Percentiles rank a stretch among this genome's conserved stretches.
These are phyloP conservation scores for Dryobotodes eremita DNA, from an alignment of 2,888 invertebrate genomes.

Conservation along the genomic window DNA sequence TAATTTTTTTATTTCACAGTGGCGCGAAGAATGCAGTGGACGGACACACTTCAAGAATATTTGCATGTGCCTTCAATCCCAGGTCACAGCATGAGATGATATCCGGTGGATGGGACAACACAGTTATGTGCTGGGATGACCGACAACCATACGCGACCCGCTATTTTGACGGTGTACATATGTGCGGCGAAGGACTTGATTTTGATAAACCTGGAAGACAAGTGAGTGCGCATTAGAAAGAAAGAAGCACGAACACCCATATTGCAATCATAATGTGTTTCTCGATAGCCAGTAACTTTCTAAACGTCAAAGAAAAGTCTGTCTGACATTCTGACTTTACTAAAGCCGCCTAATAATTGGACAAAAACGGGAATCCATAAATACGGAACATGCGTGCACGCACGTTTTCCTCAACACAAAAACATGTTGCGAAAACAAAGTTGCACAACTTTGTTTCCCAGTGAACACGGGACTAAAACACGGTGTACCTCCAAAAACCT, in stretches of 20 bases:
- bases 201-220: slow-evolving; percentile 92
- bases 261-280: background rate
- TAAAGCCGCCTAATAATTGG: background rate
- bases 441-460: background rate
- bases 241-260: background rate
- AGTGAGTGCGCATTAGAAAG: slow-evolving; percentile 77
- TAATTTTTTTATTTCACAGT: no score
- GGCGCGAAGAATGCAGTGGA: slow-evolving; percentile 86
- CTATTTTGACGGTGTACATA: slow-evolving; percentile 91
- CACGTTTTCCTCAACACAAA: background rate
- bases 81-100: slow-evolving; percentile 92
- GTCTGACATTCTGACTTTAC: background rate
- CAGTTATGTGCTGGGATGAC: slow-evolving; percentile 93
- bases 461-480: background rate
- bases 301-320: background rate
- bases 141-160: slow-evolving; percentile 91
- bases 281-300: background rate
- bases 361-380: background rate
- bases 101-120: slow-evolving; percentile 93
- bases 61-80: slow-evolving; percentile 92
- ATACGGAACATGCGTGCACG: no score
- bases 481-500: background rate
- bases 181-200: slow-evolving; percentile 93
- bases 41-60: slow-evolving; percentile 92
- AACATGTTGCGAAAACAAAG: background rate